phyloP scores from a whole-genome alignment of 2,888 invertebrate genomes.

The Kryphioiulus occultus region DNA sequence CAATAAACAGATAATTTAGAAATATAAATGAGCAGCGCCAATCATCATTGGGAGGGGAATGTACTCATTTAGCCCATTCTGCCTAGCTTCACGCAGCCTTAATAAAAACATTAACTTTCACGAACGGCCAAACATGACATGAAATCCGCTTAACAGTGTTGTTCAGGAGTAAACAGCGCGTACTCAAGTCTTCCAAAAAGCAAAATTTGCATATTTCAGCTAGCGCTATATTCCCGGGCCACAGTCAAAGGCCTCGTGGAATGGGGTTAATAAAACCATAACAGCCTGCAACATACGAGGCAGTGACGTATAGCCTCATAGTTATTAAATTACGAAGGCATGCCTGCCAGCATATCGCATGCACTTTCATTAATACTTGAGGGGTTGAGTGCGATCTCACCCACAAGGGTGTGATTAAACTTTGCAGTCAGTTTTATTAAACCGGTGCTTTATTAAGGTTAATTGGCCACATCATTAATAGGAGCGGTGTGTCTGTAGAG shows the following conservation, averaged over 20 bases:
- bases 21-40: too few species aligned
- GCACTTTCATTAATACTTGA: constrained; percentile 1
- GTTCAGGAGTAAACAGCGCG: not conserved
- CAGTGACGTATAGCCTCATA: not conserved
- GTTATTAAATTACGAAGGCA: constrained; percentile 20
- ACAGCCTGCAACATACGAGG: not conserved
- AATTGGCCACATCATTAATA: constrained; percentile 35
- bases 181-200: not conserved
- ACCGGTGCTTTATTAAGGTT: constrained; percentile 28
- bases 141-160: not conserved
- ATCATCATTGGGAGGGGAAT: too few species aligned
- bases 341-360: not conserved
- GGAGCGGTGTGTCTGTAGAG: not conserved
- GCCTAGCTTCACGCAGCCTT: not conserved
- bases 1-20: too few species aligned
- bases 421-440: constrained; percentile 21
- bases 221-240: not conserved
- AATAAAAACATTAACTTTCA: not conserved
- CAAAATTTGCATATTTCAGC: not conserved
- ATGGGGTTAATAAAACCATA: constrained; percentile 28
- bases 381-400: not conserved
- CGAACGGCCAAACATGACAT: not conserved
- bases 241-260: constrained; percentile 6
- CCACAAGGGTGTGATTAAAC: constrained; percentile 28
- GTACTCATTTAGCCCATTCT: too few species aligned